A percentile compares a stretch with the other conserved stretches of the same genome.
phyloP scores from a whole-genome alignment of 2,797 vertebrate genomes.

The Pantherophis alleghaniensis region DNA sequence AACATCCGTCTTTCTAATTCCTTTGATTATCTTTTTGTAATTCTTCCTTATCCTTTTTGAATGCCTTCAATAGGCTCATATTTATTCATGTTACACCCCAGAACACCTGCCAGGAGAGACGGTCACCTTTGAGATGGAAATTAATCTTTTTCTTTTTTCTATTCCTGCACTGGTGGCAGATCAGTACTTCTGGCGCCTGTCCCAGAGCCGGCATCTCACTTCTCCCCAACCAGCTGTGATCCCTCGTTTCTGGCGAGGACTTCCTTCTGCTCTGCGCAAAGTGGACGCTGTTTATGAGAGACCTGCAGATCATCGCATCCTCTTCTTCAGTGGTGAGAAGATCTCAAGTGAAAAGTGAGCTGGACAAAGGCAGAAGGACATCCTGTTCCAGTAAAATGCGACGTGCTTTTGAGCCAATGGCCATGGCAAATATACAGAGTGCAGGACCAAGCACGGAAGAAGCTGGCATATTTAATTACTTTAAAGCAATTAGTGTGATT shows the following conservation, averaged over 20 bases:
- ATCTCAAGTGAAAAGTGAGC: neutral
- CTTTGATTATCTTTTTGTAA: no score
- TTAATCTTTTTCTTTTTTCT: neutral
- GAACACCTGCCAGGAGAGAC: neutral
- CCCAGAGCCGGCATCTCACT: conserved; percentile 65
- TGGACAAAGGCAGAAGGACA: no score
- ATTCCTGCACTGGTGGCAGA: conserved; percentile 52
- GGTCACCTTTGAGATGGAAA: neutral
- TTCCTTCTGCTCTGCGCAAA: conserved; percentile 66
- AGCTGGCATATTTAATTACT: neutral
- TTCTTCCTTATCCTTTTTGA: neutral
- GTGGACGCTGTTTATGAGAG: conserved; percentile 75
- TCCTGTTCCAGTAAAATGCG: neutral
- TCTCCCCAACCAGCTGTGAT: conserved; percentile 63
- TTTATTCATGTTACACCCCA: neutral
- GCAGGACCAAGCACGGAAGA: neutral
- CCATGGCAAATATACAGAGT: neutral
- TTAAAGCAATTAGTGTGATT: neutral
- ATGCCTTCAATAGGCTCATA: neutral
- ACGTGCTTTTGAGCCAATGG: neutral
- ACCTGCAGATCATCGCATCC: conserved; percentile 71
- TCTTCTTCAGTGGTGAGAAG: conserved; percentile 74
- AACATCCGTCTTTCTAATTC: neutral
- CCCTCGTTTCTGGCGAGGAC: conserved; percentile 71
- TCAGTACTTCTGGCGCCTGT: conserved; percentile 75